These are phyloP conservation scores for Sesamia inferens DNA, from an alignment of 2,888 invertebrate genomes.

Conservation along the genomic window DNA sequence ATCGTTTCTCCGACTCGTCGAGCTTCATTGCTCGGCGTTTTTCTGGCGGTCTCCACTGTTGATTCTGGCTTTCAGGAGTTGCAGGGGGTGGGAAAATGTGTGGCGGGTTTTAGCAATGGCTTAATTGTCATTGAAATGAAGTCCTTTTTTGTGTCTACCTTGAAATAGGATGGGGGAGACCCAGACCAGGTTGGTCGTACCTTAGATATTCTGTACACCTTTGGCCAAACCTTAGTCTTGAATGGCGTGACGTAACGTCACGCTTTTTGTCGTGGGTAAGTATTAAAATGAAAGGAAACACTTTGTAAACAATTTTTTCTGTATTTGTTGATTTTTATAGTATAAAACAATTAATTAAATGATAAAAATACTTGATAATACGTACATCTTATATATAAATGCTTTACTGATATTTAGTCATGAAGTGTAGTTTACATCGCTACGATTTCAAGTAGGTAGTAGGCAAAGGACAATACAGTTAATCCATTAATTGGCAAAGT, in stretches of 20 bases:
- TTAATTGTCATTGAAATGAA: no score
- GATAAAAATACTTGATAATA: constrained; percentile 19
- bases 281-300: constrained; percentile 5
- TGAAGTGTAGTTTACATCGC: not conserved
- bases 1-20: no score
- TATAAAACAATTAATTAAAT: not conserved
- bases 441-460: not conserved
- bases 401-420: not conserved
- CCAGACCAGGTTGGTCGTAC: no score
- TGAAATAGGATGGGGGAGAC: no score
- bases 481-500: not conserved
- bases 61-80: no score
- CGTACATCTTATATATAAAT: constrained; percentile 2
- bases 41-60: no score
- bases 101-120: no score
- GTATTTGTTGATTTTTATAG: constrained; percentile 14
- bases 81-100: no score
- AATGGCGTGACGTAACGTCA: not conserved
- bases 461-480: not conserved
- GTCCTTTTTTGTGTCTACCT: no score
- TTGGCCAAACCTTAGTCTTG: no score
- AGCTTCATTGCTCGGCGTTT: no score
- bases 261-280: not conserved
- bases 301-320: not conserved
- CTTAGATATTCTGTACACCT: not conserved